These are phyloP conservation scores for Mantis religiosa DNA, from an alignment of 2,888 invertebrate genomes.

Conservation along the genomic window DNA sequence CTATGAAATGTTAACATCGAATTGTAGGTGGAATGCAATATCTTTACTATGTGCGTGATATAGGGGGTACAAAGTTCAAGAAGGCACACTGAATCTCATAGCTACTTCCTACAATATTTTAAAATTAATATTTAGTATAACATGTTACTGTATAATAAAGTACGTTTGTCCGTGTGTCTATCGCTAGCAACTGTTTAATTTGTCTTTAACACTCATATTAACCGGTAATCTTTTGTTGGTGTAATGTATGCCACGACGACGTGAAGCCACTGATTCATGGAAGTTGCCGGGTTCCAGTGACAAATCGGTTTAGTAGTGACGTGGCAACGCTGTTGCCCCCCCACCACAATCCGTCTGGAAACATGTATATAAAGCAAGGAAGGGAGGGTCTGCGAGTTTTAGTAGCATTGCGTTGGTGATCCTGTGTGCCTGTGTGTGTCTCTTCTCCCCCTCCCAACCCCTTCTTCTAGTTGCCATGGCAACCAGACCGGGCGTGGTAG, in stretches of 20 bases:
- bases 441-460: not conserved
- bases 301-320: not conserved
- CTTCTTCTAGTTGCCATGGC: not conserved
- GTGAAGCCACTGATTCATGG: not conserved
- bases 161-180: too few species aligned
- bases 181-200: too few species aligned
- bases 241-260: not conserved
- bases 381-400: not conserved
- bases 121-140: too few species aligned
- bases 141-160: too few species aligned
- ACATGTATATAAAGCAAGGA: not conserved
- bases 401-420: slow-evolving; percentile 6
- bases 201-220: too few species aligned
- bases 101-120: too few species aligned
- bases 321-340: not conserved
- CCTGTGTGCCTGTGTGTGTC: not conserved
- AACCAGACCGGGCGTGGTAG: not conserved
- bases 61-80: too few species aligned
- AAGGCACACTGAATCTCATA: too few species aligned
- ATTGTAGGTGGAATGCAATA: too few species aligned
- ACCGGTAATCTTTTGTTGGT: too few species aligned
- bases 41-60: too few species aligned
- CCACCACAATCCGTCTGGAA: not conserved
- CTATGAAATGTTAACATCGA: too few species aligned
- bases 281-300: not conserved